Evolutionary conservation across 2,113 vertebrate genomes (phyloP), one percentile per base, ranked within the genome.

Genomic region (Protobothrops mucrosquamatus): DNA sequence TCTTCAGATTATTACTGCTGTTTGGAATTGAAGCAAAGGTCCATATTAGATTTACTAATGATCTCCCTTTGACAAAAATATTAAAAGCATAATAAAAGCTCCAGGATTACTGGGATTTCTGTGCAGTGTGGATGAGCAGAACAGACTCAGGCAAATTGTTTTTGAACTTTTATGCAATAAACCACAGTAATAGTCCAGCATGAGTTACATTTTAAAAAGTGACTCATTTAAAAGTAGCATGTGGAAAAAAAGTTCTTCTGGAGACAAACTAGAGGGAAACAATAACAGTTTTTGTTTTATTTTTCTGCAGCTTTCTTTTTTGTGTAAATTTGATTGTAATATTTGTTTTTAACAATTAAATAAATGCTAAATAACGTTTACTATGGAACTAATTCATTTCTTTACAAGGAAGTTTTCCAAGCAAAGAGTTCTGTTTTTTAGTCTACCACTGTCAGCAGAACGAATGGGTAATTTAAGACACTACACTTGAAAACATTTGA

Each of bases 171-270:
- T 57, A 29, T 34, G 57, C 9, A 48, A 39, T 57, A 26, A 26
- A 24, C 69, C 43, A 29, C 10, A 64, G 59, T 20, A 56, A 56
- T 56, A 56, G 15, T 23, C n/a, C 64, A 81, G 39, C 69, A 55
- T n/a, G 54, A 51, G 51, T 9, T 91, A 52, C 51, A 51, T 22
- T 94, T 87, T 94, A 85, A 57, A 56, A 87, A 69, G 69, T 0
- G 2, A 95, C 89, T 26, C 23, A 85, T 55, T 61, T 90, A 93
- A 23, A 22, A 89, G 96, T 92, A 96, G 55, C 89, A 56, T 56
- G 18, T 20, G 95, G 92, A 92, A 95, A 81, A 15, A 6, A 87
- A 94, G 52, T 94, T 51, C 90, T 90, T 94, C 61, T 94, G 87
- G 89, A 95, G 56, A 86, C 87, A 95, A 91, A 91, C 69, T 26